phyloP scores from a whole-genome alignment of 2,113 vertebrate species.

The Etia nguti region DNA sequence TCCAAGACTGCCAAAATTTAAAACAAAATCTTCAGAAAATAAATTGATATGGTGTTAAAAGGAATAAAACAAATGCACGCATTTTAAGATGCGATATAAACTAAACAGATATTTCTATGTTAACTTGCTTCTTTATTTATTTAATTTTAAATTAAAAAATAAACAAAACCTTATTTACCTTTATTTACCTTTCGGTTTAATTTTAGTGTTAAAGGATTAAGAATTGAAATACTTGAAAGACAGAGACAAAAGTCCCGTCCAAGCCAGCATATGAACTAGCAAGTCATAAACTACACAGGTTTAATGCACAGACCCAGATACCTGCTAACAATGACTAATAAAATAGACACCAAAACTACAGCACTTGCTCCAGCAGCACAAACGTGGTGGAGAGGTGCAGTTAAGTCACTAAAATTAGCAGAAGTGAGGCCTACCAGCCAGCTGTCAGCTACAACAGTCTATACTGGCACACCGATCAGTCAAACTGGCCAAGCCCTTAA shows the following conservation, averaged over 20 bases:
- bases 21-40: background rate
- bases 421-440: background rate
- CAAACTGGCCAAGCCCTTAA: background rate
- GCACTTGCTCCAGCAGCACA: background rate
- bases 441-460: background rate
- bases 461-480: background rate
- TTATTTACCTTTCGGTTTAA: background rate
- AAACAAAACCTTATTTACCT: background rate
- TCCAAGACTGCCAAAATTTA: background rate
- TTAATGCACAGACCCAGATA: background rate
- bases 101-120: background rate
- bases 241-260: background rate
- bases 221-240: background rate
- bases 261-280: background rate
- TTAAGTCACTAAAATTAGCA: background rate
- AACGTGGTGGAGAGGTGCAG: fast-evolving
- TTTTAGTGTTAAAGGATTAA: background rate
- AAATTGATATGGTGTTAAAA: background rate
- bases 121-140: background rate
- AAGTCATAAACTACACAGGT: background rate
- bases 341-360: background rate
- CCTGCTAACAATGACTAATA: background rate
- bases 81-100: background rate
- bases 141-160: background rate
- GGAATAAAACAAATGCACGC: background rate